A percentile compares a stretch with the other conserved stretches of the same genome.
These are phyloP conservation scores for Austrofundulus limnaeus DNA, from an alignment of 2,113 vertebrate species.

Conservation along the genomic window DNA sequence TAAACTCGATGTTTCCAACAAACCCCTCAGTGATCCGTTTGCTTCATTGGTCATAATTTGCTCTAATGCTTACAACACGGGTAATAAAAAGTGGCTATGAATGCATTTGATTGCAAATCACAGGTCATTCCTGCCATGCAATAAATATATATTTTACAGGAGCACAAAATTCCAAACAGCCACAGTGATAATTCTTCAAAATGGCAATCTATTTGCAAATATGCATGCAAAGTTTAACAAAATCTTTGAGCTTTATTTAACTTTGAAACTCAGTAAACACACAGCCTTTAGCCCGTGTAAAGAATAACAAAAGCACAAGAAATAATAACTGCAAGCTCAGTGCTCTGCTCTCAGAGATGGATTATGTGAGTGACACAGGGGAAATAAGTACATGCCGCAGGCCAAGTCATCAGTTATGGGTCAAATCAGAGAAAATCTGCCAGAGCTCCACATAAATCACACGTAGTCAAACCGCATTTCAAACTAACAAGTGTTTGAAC, in stretches of 20 bases:
- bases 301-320: constrained; percentile 42
- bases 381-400: constrained; percentile 78
- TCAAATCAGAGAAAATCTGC: constrained; percentile 74
- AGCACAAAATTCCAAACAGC: constrained; percentile 14
- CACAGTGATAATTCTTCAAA: neutral
- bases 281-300: constrained; percentile 23
- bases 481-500: constrained; percentile 34
- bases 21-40: constrained; percentile 67
- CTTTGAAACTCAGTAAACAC: constrained; percentile 14
- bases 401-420: constrained; percentile 78
- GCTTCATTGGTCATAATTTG: constrained; percentile 62
- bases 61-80: constrained; percentile 58
- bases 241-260: constrained; percentile 7
- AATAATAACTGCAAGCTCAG: constrained; percentile 46
- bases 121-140: constrained; percentile 20
- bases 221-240: constrained; percentile 2
- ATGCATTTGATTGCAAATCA: constrained; percentile 55
- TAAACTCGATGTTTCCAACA: constrained; percentile 63
- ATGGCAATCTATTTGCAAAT: neutral
- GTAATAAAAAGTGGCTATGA: constrained; percentile 51
- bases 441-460: constrained; percentile 68
- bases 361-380: constrained; percentile 78
- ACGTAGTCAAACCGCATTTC: constrained; percentile 40
- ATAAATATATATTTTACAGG: constrained; percentile 43
- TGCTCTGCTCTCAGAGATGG: constrained; percentile 62